Percentiles rank a stretch among this genome's conserved stretches.
These are phyloP conservation scores for Sinocyclocheilus rhinocerous DNA, from an alignment of 2,113 vertebrate genomes.

Conservation along the genomic window DNA sequence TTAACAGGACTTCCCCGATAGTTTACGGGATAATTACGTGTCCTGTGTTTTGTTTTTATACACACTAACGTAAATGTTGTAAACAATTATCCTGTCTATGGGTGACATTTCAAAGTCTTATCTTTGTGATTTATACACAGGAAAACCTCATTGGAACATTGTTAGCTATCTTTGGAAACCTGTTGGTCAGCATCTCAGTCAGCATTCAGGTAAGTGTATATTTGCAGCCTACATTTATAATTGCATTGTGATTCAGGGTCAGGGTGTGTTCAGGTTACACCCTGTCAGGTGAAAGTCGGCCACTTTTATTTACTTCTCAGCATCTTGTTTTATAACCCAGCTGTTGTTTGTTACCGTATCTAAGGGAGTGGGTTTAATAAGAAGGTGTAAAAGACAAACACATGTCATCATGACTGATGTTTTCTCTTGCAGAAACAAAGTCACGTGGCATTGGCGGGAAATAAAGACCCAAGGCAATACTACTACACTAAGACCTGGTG, in stretches of 20 bases:
- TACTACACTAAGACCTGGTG: slow-evolving; percentile 95
- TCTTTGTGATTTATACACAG: slow-evolving; percentile 66
- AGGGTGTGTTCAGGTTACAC: slow-evolving; percentile 35
- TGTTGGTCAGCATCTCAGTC: slow-evolving; percentile 91
- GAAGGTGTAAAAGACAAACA: not conserved
- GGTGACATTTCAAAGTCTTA: not conserved
- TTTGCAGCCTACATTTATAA: not conserved
- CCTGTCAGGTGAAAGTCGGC: slow-evolving; percentile 14
- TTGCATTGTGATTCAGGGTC: not conserved
- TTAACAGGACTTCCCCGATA: too few species aligned
- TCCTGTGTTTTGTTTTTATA: too few species aligned
- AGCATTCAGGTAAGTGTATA: slow-evolving; percentile 84
- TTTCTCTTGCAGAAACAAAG: slow-evolving; percentile 84
- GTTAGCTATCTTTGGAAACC: slow-evolving; percentile 92
- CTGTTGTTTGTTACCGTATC: not conserved
- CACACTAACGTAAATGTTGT: not conserved
- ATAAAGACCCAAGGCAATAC: slow-evolving; percentile 86
- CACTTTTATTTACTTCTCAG: not conserved
- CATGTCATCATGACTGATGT: not conserved
- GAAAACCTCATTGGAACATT: slow-evolving; percentile 95
- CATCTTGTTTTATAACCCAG: not conserved
- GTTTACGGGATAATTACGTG: too few species aligned
- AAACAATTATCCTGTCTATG: too few species aligned
- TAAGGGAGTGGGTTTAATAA: not conserved
- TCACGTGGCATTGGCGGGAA: slow-evolving; percentile 84